These are phyloP conservation scores for Polydrusus pterygomalis DNA, from an alignment of 2,888 invertebrate genomes.

Conservation along the genomic window DNA sequence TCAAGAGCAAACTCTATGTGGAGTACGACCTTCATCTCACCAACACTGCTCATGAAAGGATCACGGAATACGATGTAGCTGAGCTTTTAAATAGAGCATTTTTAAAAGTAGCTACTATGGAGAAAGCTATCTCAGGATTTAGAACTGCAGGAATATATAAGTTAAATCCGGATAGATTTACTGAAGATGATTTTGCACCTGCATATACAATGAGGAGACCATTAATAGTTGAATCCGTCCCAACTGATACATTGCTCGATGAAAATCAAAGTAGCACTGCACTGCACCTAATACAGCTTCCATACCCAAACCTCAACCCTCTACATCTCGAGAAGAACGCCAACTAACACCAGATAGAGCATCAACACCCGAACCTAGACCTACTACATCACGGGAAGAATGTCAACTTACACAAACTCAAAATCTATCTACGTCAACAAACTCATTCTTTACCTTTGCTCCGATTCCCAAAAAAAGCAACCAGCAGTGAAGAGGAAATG, in stretches of 20 bases:
- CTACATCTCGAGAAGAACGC: not conserved
- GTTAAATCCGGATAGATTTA: constrained; percentile 51
- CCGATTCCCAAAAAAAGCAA: constrained; percentile 34
- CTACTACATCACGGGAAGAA: too few species aligned
- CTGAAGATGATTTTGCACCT: constrained; percentile 54
- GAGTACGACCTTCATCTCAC: not conserved
- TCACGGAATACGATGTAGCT: constrained; percentile 11
- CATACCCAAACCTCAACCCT: not conserved
- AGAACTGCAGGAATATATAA: constrained; percentile 38
- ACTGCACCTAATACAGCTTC: too few species aligned
- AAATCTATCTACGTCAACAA: too few species aligned
- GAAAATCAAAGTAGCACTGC: not conserved
- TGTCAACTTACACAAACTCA: too few species aligned
- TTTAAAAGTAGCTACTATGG: constrained; percentile 17
- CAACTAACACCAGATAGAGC: not conserved
- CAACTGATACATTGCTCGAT: not conserved
- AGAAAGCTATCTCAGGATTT: constrained; percentile 56
- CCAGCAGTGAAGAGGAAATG: constrained; percentile 23
- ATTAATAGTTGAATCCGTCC: constrained; percentile 15
- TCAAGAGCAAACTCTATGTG: too few species aligned
- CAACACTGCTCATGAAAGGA: constrained; percentile 14
- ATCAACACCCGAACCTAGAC: too few species aligned
- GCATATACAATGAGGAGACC: constrained; percentile 33
- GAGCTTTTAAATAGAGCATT: constrained; percentile 54
- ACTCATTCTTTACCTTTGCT: constrained; percentile 37